Conservation (phyloP, 2,113 vertebrate species). For the Petaurus breviceps region DNA sequence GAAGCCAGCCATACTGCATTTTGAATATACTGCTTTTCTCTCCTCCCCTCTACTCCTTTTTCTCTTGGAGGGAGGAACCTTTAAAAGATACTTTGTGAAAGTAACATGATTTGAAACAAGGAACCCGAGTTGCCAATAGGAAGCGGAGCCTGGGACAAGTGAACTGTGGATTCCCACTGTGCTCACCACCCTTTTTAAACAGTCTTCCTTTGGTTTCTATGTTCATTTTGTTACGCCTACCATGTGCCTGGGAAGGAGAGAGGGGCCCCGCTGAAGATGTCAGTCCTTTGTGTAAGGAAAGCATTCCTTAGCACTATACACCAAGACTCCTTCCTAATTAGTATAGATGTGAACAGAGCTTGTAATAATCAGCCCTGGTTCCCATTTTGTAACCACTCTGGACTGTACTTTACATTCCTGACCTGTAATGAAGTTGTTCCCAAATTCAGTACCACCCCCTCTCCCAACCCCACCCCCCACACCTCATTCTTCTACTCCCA, state of each 20-base stretch:
- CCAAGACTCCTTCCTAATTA: slow-evolving; percentile 46
- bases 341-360: slow-evolving; percentile 51
- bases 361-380: slow-evolving; percentile 64
- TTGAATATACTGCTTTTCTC: neutral
- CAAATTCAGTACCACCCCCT: slow-evolving; percentile 7
- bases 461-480: neutral
- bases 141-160: neutral
- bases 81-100: neutral
- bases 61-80: neutral
- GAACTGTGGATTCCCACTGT: neutral
- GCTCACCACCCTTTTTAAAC: too few species aligned
- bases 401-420: slow-evolving; percentile 77
- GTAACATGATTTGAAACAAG: neutral
- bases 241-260: neutral
- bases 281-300: neutral
- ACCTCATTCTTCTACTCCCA: neutral
- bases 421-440: slow-evolving; percentile 73
- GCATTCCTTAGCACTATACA: slow-evolving; percentile 17
- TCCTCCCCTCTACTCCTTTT: neutral
- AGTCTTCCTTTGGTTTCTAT: neutral
- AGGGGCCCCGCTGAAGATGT: neutral
- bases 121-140: neutral
- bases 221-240: neutral
- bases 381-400: slow-evolving; percentile 69
- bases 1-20: slow-evolving; percentile 24